These are phyloP conservation scores for Labeo catla DNA, from an alignment of 2,113 vertebrate genomes.

Conservation along the genomic window DNA sequence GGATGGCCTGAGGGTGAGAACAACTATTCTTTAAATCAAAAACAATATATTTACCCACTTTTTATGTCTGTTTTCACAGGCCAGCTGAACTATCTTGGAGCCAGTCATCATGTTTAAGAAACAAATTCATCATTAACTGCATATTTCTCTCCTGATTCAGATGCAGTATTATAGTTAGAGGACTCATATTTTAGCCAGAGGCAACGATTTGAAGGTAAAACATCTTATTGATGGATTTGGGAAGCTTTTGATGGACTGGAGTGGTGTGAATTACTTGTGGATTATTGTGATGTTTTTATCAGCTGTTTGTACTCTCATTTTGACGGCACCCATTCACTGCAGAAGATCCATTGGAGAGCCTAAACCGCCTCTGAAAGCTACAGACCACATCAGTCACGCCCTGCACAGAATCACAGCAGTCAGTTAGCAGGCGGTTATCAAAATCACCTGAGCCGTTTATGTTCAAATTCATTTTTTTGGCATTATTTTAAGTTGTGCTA, in stretches of 20 bases:
- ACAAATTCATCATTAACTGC: background rate
- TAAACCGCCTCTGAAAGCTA: too few species aligned
- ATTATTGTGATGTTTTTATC: background rate
- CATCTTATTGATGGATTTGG: background rate
- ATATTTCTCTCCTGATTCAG: too few species aligned
- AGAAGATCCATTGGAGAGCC: background rate
- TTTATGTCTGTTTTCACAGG: constrained; percentile 71
- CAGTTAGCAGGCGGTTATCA: background rate
- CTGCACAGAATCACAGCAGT: constrained; percentile 70
- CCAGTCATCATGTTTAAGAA: constrained; percentile 79
- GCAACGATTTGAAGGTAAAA: background rate
- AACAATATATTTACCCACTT: background rate
- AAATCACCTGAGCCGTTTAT: background rate
- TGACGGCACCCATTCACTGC: background rate
- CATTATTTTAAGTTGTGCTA: constrained; percentile 26
- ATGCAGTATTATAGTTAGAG: too few species aligned
- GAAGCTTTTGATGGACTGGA: background rate
- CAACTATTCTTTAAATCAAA: too few species aligned
- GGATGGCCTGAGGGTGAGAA: too few species aligned
- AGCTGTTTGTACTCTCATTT: background rate
- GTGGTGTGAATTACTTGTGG: background rate
- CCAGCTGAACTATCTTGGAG: constrained; percentile 96
- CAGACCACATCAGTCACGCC: constrained; percentile 90
- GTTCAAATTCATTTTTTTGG: background rate
- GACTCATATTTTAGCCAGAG: background rate